phyloP scores from a whole-genome alignment of 2,888 invertebrate species.

The Eurytoma adleriae region DNA sequence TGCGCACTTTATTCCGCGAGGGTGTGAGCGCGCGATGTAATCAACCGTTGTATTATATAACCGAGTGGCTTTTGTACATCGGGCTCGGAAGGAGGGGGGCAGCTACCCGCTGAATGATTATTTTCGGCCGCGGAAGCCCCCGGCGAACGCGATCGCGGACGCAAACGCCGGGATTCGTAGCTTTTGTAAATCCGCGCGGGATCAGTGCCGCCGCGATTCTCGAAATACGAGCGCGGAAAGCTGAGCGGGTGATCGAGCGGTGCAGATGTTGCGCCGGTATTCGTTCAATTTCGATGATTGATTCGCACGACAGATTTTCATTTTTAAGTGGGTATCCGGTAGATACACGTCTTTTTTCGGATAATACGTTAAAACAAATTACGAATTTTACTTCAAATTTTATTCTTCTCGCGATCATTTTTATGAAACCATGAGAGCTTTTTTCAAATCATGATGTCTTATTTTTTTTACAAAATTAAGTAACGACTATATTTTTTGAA shows the following conservation, averaged over 20 bases:
- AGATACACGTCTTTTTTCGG: too few species aligned
- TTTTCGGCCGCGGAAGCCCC: slow-evolving; percentile 13
- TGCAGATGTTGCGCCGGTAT: not conserved
- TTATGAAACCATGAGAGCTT: too few species aligned
- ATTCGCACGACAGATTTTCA: not conserved
- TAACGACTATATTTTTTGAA: too few species aligned
- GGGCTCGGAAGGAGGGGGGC: not conserved
- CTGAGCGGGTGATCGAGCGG: slow-evolving; percentile 25
- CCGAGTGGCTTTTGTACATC: slow-evolving; percentile 66
- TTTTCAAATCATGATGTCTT: too few species aligned
- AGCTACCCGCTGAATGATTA: slow-evolving; percentile 34
- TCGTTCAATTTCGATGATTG: slow-evolving; percentile 7
- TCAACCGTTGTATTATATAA: slow-evolving; percentile 73
- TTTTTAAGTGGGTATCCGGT: slow-evolving; percentile 3
- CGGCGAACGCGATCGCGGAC: slow-evolving; percentile 18
- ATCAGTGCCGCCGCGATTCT: slow-evolving; percentile 9
- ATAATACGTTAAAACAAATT: too few species aligned
- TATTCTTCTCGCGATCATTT: too few species aligned
- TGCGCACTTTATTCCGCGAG: slow-evolving; percentile 65
- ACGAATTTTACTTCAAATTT: too few species aligned
- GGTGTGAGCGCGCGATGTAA: slow-evolving; percentile 68
- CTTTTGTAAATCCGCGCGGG: slow-evolving; percentile 14
- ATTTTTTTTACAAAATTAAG: too few species aligned
- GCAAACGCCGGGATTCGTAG: slow-evolving; percentile 7
- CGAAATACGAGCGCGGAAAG: slow-evolving; percentile 12